Evolutionary conservation across 1,140 invertebrate species (phyloP).

Genomic region (Drosophila sucinea): DNA sequence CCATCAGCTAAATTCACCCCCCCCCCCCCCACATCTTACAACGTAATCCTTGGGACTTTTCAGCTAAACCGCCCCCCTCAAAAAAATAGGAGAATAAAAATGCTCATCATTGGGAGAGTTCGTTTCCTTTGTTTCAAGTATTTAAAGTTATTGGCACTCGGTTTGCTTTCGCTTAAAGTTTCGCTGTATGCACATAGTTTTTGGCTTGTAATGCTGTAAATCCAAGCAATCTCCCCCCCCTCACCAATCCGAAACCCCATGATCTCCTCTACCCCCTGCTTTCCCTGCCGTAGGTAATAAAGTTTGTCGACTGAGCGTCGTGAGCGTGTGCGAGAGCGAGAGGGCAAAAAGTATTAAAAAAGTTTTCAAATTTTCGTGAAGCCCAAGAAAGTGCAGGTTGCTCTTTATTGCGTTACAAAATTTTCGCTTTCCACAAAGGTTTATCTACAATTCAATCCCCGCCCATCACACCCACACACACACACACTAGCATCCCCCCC

Average conservation of each 20-base stretch:
- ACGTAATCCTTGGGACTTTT: slow-evolving; percentile 11
- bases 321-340: background rate
- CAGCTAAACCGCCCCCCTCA: background rate
- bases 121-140: slow-evolving; percentile 6
- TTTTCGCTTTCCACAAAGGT: slow-evolving; percentile 68
- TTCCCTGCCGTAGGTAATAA: slow-evolving; percentile 11
- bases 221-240: slow-evolving; percentile 20
- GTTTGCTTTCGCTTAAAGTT: slow-evolving; percentile 39
- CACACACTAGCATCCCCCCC: background rate
- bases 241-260: background rate
- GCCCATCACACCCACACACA: slow-evolving; percentile 6
- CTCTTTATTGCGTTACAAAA: slow-evolving; percentile 75
- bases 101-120: slow-evolving; percentile 1
- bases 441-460: slow-evolving; percentile 43
- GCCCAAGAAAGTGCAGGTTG: slow-evolving; percentile 68
- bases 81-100: background rate
- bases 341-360: slow-evolving; percentile 67
- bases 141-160: slow-evolving; percentile 46
- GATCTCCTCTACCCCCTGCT: background rate
- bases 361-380: slow-evolving; percentile 74
- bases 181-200: slow-evolving; percentile 50
- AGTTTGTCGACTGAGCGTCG: slow-evolving; percentile 23
- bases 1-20: background rate
- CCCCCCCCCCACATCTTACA: background rate
- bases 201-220: slow-evolving; percentile 54